phyloP scores from a whole-genome alignment of 2,113 vertebrate genomes.

The Callithrix jacchus region DNA sequence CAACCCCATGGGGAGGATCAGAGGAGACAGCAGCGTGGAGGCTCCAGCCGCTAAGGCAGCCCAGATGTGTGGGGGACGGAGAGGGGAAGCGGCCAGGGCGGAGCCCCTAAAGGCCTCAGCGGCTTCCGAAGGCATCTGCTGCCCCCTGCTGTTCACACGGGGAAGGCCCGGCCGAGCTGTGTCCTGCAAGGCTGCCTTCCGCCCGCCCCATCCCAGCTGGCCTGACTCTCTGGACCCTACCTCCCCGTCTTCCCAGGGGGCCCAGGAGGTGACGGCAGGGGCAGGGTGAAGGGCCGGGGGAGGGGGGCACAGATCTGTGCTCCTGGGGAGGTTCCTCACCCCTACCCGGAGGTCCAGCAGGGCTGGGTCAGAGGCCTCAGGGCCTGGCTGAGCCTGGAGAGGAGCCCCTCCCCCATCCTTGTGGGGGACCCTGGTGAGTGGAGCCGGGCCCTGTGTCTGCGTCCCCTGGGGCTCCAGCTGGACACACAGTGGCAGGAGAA shows the following conservation, averaged over 20 bases:
- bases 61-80: constrained; percentile 62
- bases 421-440: neutral
- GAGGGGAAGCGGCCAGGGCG: constrained; percentile 11
- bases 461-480: no score
- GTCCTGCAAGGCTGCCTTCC: neutral
- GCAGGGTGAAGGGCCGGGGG: no score
- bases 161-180: rapidly evolving
- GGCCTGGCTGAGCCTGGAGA: neutral
- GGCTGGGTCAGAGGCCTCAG: neutral
- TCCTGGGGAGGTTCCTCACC: neutral
- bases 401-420: neutral
- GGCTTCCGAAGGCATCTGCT: constrained; percentile 32
- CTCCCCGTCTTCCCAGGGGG: neutral
- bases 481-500: rapidly evolving
- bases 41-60: neutral
- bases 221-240: neutral
- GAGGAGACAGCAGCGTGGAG: neutral
- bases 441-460: neutral
- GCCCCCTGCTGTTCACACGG: constrained; percentile 56
- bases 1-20: neutral
- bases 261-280: neutral
- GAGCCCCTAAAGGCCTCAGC: neutral
- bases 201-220: no score
- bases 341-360: neutral
- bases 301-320: neutral